Evolutionary conservation across 1,140 invertebrate species (phyloP), one percentile per base, ranked within the genome.

Genomic region (Heliconius eleuchia): DNA sequence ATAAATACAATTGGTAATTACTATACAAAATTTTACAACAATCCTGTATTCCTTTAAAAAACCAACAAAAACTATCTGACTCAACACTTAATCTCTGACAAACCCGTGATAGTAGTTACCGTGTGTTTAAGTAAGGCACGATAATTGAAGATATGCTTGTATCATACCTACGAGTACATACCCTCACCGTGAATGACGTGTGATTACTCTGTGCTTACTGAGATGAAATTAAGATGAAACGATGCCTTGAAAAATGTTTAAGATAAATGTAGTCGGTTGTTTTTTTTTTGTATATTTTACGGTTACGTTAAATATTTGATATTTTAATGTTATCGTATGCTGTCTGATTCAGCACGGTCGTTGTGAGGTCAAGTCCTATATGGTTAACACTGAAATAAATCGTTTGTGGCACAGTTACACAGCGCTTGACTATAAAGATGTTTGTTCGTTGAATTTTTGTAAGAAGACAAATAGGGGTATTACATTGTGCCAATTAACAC

Each of bases 71-170:
- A 16, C 0, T 5, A 30, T 50, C 42, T 72, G 8, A 34, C 39
- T n/a, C 8, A 39, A 70, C 34, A 50, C 30, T 71, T 87, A 84
- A 70, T 93, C 92, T 91, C 74, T 92, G 88, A 57, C n/a, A 85
- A 88, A 88, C 85, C 84, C 87, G 88, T 89, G 88, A 87, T 84
- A 86, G 83, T 84, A 84, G 86, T 84, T 87, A 88, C 88, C 87
- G 89, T 92, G 86, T 91, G 85, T 93, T 93, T 93, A 93, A 93
- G 92, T 93, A 93, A 92, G 91, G 92, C 91, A 93, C 92, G 92
- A 91, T 93, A 93, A 93, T 93, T 93, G 90, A 92, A 92, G 91
- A 90, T 91, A 92, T 89, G 87, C 87, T 85, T 76, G 88, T 90
- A 91, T 93, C 89, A 90, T 91, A 91, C 88, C 77, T 86, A 88